Base-by-base conservation (phyloP, 2,888 invertebrate species). In the Chloroclysta siterata region DNA sequence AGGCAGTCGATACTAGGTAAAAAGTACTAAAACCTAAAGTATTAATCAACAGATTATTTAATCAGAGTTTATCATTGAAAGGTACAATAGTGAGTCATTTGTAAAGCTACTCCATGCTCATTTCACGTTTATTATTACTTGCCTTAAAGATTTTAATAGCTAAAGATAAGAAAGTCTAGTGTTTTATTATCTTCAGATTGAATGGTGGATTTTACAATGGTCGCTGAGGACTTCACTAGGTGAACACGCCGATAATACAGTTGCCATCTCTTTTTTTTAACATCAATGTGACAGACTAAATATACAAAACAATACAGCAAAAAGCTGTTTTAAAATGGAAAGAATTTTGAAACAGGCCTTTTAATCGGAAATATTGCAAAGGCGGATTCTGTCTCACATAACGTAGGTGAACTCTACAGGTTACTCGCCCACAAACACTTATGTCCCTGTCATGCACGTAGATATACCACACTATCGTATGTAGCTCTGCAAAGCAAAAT, bases 401-500 rank as follows among this genome's bases (percentile, higher is more conserved):
- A 22, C 22, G 22, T 3, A 22, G 22, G 22, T 22, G 22, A 22
- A 13, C n/a, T 28, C 11, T 28, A 48, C 48, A 28, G 48, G 44
- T 44, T 8, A 48, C 29, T 29, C 15, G 39, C 42, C 53, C 36
- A 53, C 44, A 50, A 53, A 42, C 47, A 53, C 46, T n/a, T 15
- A 55, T 51, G 52, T 51, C 63, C n/a, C 75, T 76, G 72, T 69
- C 64, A 52, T 70, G 66, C 74, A 74, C 72, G 66, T 73, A 39
- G 13, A 29, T 52, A 39, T 17, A 74, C 74, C 72, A 63, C 67
- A 70, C 67, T 74, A 80, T 82, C 75, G 79, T 75, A 69, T 80
- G 79, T 78, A 78, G 74, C 77, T 79, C 74, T n/a, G 71, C 70
- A 60, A 60, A 72, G 73, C 47, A 60, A 64, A 65, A 72, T 73